Base-by-base conservation (phyloP, 2,113 vertebrate species). In the Mesocricetus auratus region DNA sequence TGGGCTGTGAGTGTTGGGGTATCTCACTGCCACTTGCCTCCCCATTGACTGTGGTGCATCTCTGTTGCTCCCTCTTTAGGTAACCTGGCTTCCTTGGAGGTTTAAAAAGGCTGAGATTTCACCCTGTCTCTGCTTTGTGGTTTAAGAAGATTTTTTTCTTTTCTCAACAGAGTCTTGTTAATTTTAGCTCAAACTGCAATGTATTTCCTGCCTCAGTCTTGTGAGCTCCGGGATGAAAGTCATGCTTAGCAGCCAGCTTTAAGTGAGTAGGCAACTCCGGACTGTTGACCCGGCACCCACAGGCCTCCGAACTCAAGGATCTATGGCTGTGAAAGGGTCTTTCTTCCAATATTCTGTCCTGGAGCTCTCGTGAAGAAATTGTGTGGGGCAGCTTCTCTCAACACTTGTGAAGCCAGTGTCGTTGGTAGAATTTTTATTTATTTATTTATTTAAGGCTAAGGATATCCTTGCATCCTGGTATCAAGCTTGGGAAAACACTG, bases 401-500 rank as follows among this genome's bases (percentile, higher is more conserved):
- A 26, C 2, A 2, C 83, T 53, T 4, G 26, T 3, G 66, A 62
- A 21, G 22, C 19, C 9, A 45, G 29, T 7, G 36, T 58, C 17
- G 42, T 13, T 0, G 13, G 17, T 5, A 1, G 50, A 39, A 26
- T 15, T 68, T 36, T 74, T 53, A 11, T 53, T 78, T 33, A n/a
- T n/a, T n/a, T n/a, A n/a, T n/a, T n/a, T n/a, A n/a, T 93, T 47
- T 60, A 24, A 36, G 56, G 24, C 0, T 10, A 22, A 0, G 1
- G 12, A 8, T 4, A 56, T 31, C 1, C 1, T 0, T 22, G 56
- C 12, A 26, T 68, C n/a, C 42, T 26, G 7, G 4, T 8, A 26
- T 29, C 4, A 12, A 2, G 12, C 56, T 64, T 56, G 11, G 39
- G 68, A 29, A 82, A 73, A 33, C 3, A 3, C 1, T 0, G 7